Conservation (phyloP, 2,113 vertebrate species). For the Corythaeola cristata region DNA sequence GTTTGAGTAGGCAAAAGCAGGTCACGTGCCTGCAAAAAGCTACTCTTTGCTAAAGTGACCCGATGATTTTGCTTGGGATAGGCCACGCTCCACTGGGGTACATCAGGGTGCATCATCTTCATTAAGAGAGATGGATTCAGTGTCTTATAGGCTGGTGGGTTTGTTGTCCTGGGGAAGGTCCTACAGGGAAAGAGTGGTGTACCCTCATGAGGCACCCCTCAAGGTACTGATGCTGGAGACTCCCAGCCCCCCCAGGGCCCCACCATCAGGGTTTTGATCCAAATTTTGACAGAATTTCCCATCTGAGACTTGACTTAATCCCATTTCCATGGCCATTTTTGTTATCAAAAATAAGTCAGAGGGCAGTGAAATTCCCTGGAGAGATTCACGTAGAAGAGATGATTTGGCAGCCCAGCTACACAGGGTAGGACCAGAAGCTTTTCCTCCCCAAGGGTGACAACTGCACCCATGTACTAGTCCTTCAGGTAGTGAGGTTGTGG, state of each 20-base stretch:
- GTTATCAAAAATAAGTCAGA: neutral
- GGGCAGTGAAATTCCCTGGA: neutral
- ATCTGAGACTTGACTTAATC: neutral
- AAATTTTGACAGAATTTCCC: neutral
- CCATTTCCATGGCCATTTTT: neutral
- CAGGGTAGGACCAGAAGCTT: neutral
- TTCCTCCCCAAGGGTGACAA: neutral
- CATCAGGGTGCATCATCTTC: neutral
- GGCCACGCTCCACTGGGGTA: neutral
- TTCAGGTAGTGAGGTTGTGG: neutral
- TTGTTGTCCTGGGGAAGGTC: neutral
- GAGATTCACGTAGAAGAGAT: neutral
- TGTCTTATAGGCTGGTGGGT: neutral
- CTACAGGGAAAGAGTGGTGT: neutral
- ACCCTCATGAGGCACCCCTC: neutral
- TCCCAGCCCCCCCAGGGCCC: accelerated
- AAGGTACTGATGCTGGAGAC: neutral
- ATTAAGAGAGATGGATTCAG: neutral
- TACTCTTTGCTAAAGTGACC: neutral
- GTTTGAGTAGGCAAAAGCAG: constrained; percentile 13
- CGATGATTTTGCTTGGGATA: neutral
- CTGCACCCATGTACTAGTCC: neutral
- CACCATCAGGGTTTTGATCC: neutral
- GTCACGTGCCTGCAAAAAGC: neutral
- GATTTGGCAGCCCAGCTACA: neutral